Conservation (phyloP, 2,888 invertebrate genomes). For the Caenorhabditis wallacei region DNA sequence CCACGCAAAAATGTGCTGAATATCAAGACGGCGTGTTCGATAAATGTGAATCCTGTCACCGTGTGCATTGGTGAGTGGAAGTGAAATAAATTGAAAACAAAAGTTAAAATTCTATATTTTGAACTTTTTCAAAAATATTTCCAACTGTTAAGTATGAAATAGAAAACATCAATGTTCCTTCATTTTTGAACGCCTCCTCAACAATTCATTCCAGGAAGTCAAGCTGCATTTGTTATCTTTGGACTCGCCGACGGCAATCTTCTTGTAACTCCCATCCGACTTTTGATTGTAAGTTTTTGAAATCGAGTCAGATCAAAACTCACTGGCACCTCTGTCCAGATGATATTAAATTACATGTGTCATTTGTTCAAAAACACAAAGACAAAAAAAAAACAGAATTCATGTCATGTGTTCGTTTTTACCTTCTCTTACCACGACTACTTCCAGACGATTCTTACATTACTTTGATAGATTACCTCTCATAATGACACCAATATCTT, state of each 20-base stretch:
- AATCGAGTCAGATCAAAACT: slow-evolving; percentile 21
- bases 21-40: slow-evolving; percentile 43
- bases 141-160: neutral
- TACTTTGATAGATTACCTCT: slow-evolving; percentile 39
- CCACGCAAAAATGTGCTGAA: slow-evolving; percentile 67
- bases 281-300: slow-evolving; percentile 68
- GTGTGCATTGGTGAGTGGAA: slow-evolving; percentile 60
- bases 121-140: neutral
- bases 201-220: slow-evolving; percentile 46
- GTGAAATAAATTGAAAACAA: neutral
- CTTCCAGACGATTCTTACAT: slow-evolving; percentile 37
- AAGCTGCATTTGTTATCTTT: slow-evolving; percentile 75
- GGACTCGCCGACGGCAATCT: slow-evolving; percentile 75
- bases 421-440: neutral
- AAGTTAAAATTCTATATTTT: slow-evolving; percentile 7
- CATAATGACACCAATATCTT: slow-evolving; percentile 14
- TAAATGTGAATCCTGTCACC: slow-evolving; percentile 47
- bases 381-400: slow-evolving; percentile 23
- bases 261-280: slow-evolving; percentile 74
- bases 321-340: slow-evolving; percentile 4
- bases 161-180: neutral
- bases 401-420: slow-evolving; percentile 47
- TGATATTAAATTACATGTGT: slow-evolving; percentile 45
- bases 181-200: neutral
- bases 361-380: slow-evolving; percentile 42